phyloP scores from a whole-genome alignment of 1,140 invertebrate genomes.

The Ptiloglossa arizonensis region DNA sequence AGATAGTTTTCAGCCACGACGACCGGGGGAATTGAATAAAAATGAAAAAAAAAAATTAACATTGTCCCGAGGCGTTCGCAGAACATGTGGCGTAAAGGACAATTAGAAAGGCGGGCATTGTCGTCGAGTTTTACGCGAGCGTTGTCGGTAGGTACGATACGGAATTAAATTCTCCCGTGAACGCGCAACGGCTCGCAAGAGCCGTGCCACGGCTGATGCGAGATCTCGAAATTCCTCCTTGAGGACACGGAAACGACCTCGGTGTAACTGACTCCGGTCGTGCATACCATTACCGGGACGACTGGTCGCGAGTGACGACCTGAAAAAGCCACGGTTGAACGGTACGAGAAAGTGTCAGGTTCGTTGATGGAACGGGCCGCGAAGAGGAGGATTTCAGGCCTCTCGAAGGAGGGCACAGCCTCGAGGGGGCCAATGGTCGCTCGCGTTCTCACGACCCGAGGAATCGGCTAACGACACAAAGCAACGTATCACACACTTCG shows the following conservation, averaged over 20 bases:
- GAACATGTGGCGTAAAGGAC: conserved; percentile 7
- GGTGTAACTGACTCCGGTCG: conserved; percentile 49
- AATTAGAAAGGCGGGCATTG: conserved; percentile 32
- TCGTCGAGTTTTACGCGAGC: conserved; percentile 13
- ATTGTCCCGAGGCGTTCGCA: not conserved
- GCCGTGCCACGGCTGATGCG: conserved; percentile 45
- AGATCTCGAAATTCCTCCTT: conserved; percentile 62
- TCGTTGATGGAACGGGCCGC: conserved; percentile 63
- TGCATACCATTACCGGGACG: conserved; percentile 60
- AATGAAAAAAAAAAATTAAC: conserved; percentile 30
- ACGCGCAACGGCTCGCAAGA: conserved; percentile 26
- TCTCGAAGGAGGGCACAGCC: conserved; percentile 44
- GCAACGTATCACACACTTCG: not conserved
- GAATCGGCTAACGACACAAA: conserved; percentile 26
- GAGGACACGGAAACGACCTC: conserved; percentile 70
- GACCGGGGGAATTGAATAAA: too few species aligned
- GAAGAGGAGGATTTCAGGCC: conserved; percentile 57
- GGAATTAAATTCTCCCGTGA: conserved; percentile 53
- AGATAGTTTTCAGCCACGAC: too few species aligned
- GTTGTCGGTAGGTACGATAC: conserved; percentile 1
- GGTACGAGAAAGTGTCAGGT: conserved; percentile 72
- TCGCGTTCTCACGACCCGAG: conserved; percentile 70
- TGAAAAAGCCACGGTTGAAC: conserved; percentile 65
- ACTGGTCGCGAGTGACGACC: conserved; percentile 54
- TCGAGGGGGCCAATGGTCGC: conserved; percentile 61